These are phyloP conservation scores for Norana najaformis DNA, from an alignment of 2,888 invertebrate genomes.

Conservation along the genomic window DNA sequence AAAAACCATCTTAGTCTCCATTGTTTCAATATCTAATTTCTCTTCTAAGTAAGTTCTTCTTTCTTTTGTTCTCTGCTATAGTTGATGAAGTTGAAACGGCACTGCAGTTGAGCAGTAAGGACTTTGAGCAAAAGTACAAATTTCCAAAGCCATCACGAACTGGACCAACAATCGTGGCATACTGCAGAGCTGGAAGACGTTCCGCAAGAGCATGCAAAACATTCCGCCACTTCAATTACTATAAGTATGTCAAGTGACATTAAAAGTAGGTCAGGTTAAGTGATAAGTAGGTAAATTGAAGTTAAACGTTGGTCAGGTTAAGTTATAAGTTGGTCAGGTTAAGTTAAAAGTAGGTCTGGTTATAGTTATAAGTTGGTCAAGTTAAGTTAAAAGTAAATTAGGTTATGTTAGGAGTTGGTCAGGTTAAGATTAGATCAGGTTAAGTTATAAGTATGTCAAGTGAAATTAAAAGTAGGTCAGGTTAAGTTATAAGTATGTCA, in stretches of 20 bases:
- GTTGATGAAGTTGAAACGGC: slow-evolving; percentile 32
- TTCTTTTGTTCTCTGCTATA: neutral
- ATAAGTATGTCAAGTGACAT: slow-evolving; percentile 7
- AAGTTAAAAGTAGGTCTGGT: too few relatives aligned
- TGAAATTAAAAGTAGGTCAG: neutral
- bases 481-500: too few relatives aligned
- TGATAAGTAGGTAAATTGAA: too few relatives aligned
- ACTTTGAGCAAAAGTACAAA: slow-evolving; percentile 7
- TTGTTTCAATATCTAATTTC: neutral
- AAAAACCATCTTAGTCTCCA: too few relatives aligned
- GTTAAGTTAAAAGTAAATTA: too few relatives aligned
- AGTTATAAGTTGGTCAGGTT: too few relatives aligned
- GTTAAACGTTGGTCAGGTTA: too few relatives aligned
- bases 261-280: too few relatives aligned
- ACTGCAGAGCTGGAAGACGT: slow-evolving; percentile 21
- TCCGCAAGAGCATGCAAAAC: neutral
- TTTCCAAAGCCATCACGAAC: slow-evolving; percentile 14
- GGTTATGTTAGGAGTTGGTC: too few relatives aligned
- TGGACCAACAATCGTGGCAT: slow-evolving; percentile 22
- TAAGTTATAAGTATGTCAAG: neutral
- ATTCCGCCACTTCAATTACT: slow-evolving; percentile 16
- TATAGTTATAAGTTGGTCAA: too few relatives aligned
- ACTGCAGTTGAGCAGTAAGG: slow-evolving; percentile 2
- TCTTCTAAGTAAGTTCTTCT: neutral
- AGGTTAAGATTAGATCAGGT: too few relatives aligned